Percentiles rank a stretch among this genome's conserved stretches.
Conservation (phyloP, 2,888 invertebrate genomes). For the Merodon equestris region DNA sequence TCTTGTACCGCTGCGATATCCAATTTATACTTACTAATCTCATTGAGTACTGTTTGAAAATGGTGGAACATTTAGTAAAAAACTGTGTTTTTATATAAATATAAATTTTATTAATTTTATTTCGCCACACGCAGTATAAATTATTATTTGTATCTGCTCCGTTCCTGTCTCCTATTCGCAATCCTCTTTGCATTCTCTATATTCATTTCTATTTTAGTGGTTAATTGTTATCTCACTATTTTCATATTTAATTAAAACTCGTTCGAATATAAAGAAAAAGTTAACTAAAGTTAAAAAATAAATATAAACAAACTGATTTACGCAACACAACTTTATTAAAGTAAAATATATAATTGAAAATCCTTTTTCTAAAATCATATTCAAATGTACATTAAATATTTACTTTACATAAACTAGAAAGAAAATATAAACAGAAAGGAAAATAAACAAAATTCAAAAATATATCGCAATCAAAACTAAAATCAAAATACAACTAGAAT, state of each 20-base stretch:
- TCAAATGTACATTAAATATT: constrained; percentile 42
- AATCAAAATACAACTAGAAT: constrained; percentile 25
- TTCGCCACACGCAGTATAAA: constrained; percentile 44
- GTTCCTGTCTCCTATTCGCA: constrained; percentile 29
- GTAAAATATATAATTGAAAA: constrained; percentile 27
- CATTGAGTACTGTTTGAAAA: not conserved
- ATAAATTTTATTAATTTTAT: constrained; percentile 60
- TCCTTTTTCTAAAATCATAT: constrained; percentile 38
- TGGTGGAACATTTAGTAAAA: not conserved
- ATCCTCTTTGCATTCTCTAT: constrained; percentile 6
- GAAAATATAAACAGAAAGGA: constrained; percentile 45
- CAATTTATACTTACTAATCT: too few relatives aligned
- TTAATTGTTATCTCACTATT: too few relatives aligned
- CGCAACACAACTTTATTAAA: constrained; percentile 61
- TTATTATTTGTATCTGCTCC: constrained; percentile 9
- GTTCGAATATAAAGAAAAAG: constrained; percentile 1
- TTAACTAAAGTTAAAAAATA: constrained; percentile 23
- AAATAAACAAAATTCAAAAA: constrained; percentile 34
- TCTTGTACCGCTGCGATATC: too few relatives aligned
- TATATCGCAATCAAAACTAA: constrained; percentile 34
- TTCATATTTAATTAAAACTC: not conserved
- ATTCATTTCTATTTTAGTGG: not conserved
- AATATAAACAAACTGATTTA: constrained; percentile 36
- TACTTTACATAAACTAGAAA: constrained; percentile 35
- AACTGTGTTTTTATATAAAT: constrained; percentile 62